A percentile compares a stretch with the other conserved stretches of the same genome.
Conservation (phyloP, 2,888 invertebrate species). For the Phaedon cochleariae region DNA sequence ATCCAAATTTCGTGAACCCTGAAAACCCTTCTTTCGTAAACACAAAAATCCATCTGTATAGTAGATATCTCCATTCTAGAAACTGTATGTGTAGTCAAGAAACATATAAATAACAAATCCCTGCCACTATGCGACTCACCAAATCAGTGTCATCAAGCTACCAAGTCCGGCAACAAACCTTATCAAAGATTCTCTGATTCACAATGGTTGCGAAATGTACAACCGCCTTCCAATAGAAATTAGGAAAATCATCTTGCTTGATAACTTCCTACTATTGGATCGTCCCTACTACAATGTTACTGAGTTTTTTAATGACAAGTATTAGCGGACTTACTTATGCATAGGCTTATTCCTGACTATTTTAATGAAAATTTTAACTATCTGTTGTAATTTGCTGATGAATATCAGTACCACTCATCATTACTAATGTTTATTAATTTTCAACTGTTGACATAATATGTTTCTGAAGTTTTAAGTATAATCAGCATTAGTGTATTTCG, state of each 20-base stretch:
- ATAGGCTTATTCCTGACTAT: neutral
- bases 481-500: neutral
- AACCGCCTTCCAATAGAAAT: too few relatives aligned
- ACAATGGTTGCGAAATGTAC: neutral
- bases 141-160: too few relatives aligned
- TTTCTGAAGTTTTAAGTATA: too few relatives aligned
- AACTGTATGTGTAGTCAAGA: too few relatives aligned
- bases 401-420: neutral
- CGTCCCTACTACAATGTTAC: too few relatives aligned
- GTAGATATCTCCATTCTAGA: too few relatives aligned
- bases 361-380: neutral
- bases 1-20: too few relatives aligned
- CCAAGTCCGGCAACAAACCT: too few relatives aligned
- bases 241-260: neutral
- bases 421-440: neutral
- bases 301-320: neutral
- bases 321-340: neutral
- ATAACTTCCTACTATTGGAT: neutral
- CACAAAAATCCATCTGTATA: too few relatives aligned
- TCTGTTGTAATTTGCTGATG: too few relatives aligned
- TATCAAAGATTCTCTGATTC: neutral
- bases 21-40: too few relatives aligned
- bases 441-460: too few relatives aligned
- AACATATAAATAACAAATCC: neutral
- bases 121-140: neutral